A percentile compares a stretch with the other conserved stretches of the same genome.
Conservation (phyloP, 35 echinoderm and acorn worm genomes). For the Heliocidaris erythrogramma region DNA sequence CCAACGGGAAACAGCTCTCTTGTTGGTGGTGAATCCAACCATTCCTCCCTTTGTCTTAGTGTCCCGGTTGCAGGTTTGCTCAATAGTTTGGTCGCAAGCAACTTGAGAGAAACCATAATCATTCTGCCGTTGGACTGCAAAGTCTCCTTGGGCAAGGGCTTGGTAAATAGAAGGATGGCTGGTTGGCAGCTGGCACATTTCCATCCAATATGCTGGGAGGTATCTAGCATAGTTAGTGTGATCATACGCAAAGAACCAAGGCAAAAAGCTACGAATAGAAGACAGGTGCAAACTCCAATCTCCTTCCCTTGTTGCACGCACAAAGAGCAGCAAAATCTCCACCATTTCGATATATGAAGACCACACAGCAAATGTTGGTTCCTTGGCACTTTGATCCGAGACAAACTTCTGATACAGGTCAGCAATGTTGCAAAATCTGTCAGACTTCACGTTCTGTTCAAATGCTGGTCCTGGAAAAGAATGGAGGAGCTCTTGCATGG, state of each 20-base stretch:
- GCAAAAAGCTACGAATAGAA: slow-evolving; percentile 43
- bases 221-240: slow-evolving; percentile 63
- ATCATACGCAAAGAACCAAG: slow-evolving; percentile 68
- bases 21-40: slow-evolving; percentile 62
- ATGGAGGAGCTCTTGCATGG: neutral
- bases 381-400: neutral
- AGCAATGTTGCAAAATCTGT: no score
- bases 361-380: slow-evolving; percentile 62
- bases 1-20: slow-evolving; percentile 60
- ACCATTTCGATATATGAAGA: slow-evolving; percentile 67
- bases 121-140: slow-evolving; percentile 68
- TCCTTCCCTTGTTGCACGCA: slow-evolving; percentile 64
- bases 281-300: slow-evolving; percentile 68
- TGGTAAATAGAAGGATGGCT: slow-evolving; percentile 43
- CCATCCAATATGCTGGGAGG: slow-evolving; percentile 59
- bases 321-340: slow-evolving; percentile 60
- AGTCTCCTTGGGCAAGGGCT: slow-evolving; percentile 29
- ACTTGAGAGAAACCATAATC: slow-evolving; percentile 52
- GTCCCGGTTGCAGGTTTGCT: slow-evolving; percentile 61
- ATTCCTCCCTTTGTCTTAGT: slow-evolving; percentile 69
- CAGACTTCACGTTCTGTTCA: neutral
- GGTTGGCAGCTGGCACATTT: slow-evolving; percentile 41
- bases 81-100: slow-evolving; percentile 59
- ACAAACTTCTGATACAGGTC: neutral
- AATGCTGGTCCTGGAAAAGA: neutral